Conservation (phyloP, 2,888 invertebrate genomes). For the Tromatobia lineatoria region DNA sequence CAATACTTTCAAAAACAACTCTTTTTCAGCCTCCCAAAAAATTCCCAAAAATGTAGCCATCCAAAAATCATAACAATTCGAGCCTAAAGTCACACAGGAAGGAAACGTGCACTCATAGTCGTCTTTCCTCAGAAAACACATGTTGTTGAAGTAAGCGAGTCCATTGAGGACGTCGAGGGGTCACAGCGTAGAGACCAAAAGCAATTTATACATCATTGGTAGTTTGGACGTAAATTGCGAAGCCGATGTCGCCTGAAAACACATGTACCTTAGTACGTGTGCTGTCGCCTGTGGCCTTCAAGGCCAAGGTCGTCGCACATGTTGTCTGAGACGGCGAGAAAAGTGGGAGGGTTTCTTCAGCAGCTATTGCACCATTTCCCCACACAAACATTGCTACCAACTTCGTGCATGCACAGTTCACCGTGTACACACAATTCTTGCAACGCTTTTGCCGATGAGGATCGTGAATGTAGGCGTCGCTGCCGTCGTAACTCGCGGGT, state of each 20-base stretch:
- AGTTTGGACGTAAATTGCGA: slow-evolving; percentile 62
- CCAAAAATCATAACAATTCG: background rate
- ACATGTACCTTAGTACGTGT: slow-evolving; percentile 36
- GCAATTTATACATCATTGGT: slow-evolving; percentile 60
- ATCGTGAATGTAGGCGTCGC: slow-evolving; percentile 25
- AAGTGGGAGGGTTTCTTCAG: background rate
- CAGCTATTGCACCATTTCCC: slow-evolving; percentile 42
- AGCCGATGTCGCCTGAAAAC: slow-evolving; percentile 61
- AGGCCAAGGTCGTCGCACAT: slow-evolving; percentile 68
- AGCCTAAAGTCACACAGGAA: background rate
- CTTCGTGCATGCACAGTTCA: background rate
- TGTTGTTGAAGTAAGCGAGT: background rate
- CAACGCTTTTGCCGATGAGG: slow-evolving; percentile 19
- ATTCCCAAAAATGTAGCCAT: no score
- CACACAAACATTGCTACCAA: background rate
- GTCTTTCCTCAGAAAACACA: background rate
- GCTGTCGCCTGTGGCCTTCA: slow-evolving; percentile 47
- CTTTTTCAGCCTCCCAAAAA: no score
- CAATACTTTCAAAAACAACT: no score
- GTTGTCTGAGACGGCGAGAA: slow-evolving; percentile 51
- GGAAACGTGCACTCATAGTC: no score
- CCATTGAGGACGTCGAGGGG: slow-evolving; percentile 55
- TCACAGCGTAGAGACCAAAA: slow-evolving; percentile 33
- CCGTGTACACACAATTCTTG: background rate
- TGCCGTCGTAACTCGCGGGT: slow-evolving; percentile 55